Conservation (phyloP, 2,888 invertebrate genomes). For the Drymonia ruficornis region DNA sequence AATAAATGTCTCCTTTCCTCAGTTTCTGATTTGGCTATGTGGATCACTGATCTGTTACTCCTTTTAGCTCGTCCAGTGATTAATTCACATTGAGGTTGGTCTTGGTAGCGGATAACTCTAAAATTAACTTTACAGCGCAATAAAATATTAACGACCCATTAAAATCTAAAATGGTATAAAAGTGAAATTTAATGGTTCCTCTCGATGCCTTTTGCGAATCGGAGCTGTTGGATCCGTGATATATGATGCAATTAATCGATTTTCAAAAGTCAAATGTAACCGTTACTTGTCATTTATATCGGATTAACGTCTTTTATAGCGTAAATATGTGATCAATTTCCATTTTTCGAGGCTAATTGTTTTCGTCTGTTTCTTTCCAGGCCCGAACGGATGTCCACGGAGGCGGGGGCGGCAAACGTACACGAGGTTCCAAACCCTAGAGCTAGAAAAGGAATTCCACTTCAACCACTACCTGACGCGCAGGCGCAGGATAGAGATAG, state of each 20-base stretch:
- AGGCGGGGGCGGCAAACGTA: slow-evolving; percentile 98
- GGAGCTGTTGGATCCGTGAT: slow-evolving; percentile 62
- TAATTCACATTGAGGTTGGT: slow-evolving; percentile 67
- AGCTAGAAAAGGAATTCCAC: slow-evolving; percentile 99
- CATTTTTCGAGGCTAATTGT: slow-evolving; percentile 29
- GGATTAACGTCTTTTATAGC: slow-evolving; percentile 37
- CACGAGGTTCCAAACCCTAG: slow-evolving; percentile 98
- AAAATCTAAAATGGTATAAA: slow-evolving; percentile 82
- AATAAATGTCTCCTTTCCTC: too few species aligned
- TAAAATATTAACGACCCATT: slow-evolving; percentile 83
- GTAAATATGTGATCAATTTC: slow-evolving; percentile 16
- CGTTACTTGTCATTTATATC: slow-evolving; percentile 51
- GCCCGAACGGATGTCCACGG: slow-evolving; percentile 97
- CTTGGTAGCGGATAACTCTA: slow-evolving; percentile 79
- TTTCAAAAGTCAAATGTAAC: slow-evolving; percentile 57
- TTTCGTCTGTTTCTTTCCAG: slow-evolving; percentile 85
- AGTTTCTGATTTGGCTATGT: too few species aligned
- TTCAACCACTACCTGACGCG: slow-evolving; percentile 99
- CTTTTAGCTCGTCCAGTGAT: slow-evolving; percentile 36
- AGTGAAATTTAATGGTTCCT: slow-evolving; percentile 80
- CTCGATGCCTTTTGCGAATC: slow-evolving; percentile 68
- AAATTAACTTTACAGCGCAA: slow-evolving; percentile 79
- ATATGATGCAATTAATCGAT: slow-evolving; percentile 75
- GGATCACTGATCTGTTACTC: slow-evolving; percentile 9
- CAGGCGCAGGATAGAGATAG: slow-evolving; percentile 98